Evolutionary conservation across 2,888 invertebrate genomes (phyloP), one percentile per base, ranked within the genome.

Genomic region (Furcula furcula): DNA sequence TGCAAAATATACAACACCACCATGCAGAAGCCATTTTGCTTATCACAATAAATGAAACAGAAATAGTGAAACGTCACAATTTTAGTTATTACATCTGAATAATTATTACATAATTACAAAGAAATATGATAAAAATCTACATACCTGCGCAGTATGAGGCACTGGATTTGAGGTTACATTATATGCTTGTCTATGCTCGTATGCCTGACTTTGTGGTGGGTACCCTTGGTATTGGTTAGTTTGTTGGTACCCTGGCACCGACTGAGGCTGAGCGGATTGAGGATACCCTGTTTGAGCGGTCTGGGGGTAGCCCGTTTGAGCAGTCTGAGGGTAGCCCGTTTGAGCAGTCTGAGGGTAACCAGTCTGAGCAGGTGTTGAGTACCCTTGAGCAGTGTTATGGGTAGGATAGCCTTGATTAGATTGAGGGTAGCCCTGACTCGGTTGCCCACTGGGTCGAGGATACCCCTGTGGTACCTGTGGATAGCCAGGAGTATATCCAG

Each of bases 401-500:
- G 61, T 64, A 22, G 65, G 55, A 39, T 68, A 74, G 41, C 66
- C 67, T 45, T 64, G 61, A 54, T 56, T 55, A 13, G 71, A 44
- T 38, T 66, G 65, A 9, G 67, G 59, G 37, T 65, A 70, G 16
- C 61, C 56, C 46, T 70, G 73, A 37, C 54, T 36, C 29, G 71
- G 61, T 51, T 56, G 54, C 42, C 60, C 61, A 46, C 46, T 60
- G 22, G 65, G 52, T 49, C 61, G 71, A 7, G 71, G 65, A 45
- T 76, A 76, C 9, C 66, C 63, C 36, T 79, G 74, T 46, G 73
- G 64, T 49, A 65, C 72, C 46, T 80, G 74, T 29, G 85, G 82
- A 56, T 85, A 84, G 32, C 80, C 79, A 7, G 71, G 60, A 35
- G 62, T 55, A 28, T 81, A 77, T 27, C 84, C 77, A 18, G 76